Percentiles rank a stretch among this genome's conserved stretches.
Conservation (phyloP, 2,888 invertebrate species). For the Lasiommata megera region DNA sequence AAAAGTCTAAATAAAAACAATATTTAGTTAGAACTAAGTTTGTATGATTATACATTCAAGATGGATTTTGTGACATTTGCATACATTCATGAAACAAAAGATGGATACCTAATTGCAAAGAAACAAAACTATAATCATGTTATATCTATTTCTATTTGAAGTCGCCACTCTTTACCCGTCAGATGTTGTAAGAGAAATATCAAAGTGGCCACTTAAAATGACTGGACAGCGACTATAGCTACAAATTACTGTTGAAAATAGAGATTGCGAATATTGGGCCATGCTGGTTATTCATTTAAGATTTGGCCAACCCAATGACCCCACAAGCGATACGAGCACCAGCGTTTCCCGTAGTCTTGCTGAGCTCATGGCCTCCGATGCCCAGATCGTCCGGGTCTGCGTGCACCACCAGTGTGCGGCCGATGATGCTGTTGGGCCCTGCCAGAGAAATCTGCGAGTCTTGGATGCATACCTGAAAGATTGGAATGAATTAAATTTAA, state of each 20-base stretch:
- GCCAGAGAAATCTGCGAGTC: slow-evolving; percentile 62
- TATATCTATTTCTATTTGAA: too few relatives aligned
- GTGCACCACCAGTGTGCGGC: slow-evolving; percentile 94
- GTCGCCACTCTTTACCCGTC: too few relatives aligned
- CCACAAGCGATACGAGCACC: slow-evolving; percentile 95
- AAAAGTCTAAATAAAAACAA: too few relatives aligned
- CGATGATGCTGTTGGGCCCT: slow-evolving; percentile 89
- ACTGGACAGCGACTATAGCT: neutral
- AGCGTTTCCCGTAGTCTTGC: slow-evolving; percentile 96
- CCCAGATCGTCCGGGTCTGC: slow-evolving; percentile 97
- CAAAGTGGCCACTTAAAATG: too few relatives aligned
- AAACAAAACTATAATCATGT: too few relatives aligned
- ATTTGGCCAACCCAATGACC: slow-evolving; percentile 87
- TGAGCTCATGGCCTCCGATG: slow-evolving; percentile 94
- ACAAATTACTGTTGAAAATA: slow-evolving; percentile 6
- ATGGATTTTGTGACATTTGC: too few relatives aligned
- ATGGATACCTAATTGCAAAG: too few relatives aligned
- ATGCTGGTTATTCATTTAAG: slow-evolving; percentile 5
- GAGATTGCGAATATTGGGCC: neutral
- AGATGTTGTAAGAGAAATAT: too few relatives aligned
- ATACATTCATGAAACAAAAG: too few relatives aligned
- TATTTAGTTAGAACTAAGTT: too few relatives aligned
- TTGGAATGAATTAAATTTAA: too few relatives aligned
- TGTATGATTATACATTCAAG: too few relatives aligned
- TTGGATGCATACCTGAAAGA: slow-evolving; percentile 60